Base-by-base conservation (phyloP, 2,797 vertebrate species). In the Sparidentex hasta region DNA sequence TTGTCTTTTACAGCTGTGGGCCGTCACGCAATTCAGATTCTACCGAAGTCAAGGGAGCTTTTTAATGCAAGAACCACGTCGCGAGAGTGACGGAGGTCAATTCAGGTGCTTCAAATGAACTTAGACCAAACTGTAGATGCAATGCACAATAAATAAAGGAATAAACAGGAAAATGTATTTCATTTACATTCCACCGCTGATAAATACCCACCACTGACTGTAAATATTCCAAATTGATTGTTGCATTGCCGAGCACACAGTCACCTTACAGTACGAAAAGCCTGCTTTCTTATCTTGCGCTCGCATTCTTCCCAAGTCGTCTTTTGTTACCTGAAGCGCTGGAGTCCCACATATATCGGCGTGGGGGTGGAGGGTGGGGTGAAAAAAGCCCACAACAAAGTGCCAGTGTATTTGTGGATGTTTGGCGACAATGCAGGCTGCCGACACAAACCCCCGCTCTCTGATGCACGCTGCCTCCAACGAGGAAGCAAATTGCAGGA, bases 401-500 rank as follows among this genome's bases (percentile, higher is more conserved):
- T 46, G 62, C 67, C 57, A 61, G n/a, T 11, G 46, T 56, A 17
- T 72, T 65, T 58, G 52, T 18, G 27, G 23, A 59, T 83, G 73
- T 89, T 82, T 79, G 62, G 73, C 18, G 27, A 82, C 75, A 83
- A 69, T 72, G 58, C 73, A 77, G 85, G 78, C 81, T 80, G 76
- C 25, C 0, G 25, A 64, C 59, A 85, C 72, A 59, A 67, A 64
- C 57, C 71, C 71, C 56, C 0, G 2, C 50, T 80, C 74, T 87
- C 79, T 80, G 57, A 85, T 57, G 71, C 41, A 63, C 54, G 3
- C 62, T 23, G 78, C 65, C 58, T 82, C 67, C 68, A 65, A 83
- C 21, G 25, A 84, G 57, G 64, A 74, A 62, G 71, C 71, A 88
- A 89, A 90, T 85, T 71, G 44, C 70, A 64, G 73, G 76, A 85